These are phyloP conservation scores for Erpobdella octoculata DNA, from an alignment of 2,888 invertebrate genomes.

Conservation along the genomic window DNA sequence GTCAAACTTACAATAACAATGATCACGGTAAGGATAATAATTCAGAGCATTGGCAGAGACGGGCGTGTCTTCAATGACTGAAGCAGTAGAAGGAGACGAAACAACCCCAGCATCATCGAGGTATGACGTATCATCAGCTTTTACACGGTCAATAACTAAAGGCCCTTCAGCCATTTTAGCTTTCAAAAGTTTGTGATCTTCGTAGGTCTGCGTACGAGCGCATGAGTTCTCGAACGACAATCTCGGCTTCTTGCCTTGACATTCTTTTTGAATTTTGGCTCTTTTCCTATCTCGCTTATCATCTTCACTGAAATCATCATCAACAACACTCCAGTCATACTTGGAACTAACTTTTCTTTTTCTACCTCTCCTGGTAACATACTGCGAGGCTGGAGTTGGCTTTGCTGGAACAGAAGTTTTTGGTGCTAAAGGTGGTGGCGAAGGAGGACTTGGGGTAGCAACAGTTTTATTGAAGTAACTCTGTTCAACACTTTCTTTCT, in stretches of 20 bases:
- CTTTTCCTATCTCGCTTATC: slow-evolving; percentile 8
- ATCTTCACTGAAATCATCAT: neutral
- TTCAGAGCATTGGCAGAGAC: neutral
- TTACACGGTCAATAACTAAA: neutral
- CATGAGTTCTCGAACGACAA: too few relatives aligned
- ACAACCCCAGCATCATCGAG: neutral
- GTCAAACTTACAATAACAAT: slow-evolving; percentile 25
- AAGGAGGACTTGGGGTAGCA: too few relatives aligned
- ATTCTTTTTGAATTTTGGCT: slow-evolving; percentile 15
- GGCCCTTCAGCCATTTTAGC: too few relatives aligned
- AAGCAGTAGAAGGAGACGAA: neutral
- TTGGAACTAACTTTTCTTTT: slow-evolving; percentile 23
- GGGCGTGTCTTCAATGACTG: slow-evolving; percentile 3
- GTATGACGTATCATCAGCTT: neutral
- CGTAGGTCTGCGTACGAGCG: slow-evolving; percentile 27
- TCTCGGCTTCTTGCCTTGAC: slow-evolving; percentile 14
- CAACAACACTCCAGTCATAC: slow-evolving; percentile 8
- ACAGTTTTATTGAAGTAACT: too few relatives aligned
- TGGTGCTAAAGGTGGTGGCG: too few relatives aligned
- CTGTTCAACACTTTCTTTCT: neutral
- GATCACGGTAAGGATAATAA: slow-evolving; percentile 27
- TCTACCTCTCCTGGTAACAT: slow-evolving; percentile 1
- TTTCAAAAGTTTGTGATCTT: slow-evolving; percentile 22
- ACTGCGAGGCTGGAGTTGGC: neutral
- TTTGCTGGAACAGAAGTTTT: too few relatives aligned